Conservation (phyloP, 2,113 vertebrate species). For the Pelecanus crispus region DNA sequence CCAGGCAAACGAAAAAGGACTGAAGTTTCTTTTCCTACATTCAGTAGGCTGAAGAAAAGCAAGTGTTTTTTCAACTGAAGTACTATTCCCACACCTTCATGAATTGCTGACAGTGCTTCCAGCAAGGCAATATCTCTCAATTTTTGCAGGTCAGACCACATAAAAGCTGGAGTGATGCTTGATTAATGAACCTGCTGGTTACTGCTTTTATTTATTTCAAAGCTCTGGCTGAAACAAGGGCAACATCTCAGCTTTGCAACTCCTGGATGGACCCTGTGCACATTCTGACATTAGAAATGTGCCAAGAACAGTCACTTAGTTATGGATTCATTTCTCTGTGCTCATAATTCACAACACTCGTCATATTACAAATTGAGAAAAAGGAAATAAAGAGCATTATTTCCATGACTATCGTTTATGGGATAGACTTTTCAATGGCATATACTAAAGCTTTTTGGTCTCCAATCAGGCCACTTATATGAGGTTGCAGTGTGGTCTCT, state of each 20-base stretch:
- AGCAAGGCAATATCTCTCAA: not conserved
- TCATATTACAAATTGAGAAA: not conserved
- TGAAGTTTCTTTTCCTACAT: not conserved
- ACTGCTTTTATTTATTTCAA: not conserved
- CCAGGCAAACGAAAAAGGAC: not conserved
- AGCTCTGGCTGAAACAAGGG: not conserved
- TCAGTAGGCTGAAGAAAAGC: not conserved
- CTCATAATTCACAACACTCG: not conserved
- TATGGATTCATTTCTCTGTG: not conserved
- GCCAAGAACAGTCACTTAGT: not conserved
- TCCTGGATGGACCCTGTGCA: not conserved
- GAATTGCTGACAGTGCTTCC: not conserved
- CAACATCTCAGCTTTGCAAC: not conserved
- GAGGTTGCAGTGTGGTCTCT: not conserved
- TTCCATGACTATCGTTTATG: not conserved
- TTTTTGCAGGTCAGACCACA: constrained; percentile 14
- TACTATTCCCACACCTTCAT: not conserved
- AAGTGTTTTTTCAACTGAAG: constrained; percentile 25
- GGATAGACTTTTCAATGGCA: not conserved
- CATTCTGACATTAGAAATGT: not conserved
- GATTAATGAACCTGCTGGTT: not conserved
- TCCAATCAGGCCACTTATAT: not conserved
- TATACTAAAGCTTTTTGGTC: not conserved
- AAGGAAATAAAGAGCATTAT: not conserved
- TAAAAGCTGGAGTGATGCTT: not conserved